Evolutionary conservation across 2,888 invertebrate species (phyloP).

Genomic region (Hydraecia micacea): DNA sequence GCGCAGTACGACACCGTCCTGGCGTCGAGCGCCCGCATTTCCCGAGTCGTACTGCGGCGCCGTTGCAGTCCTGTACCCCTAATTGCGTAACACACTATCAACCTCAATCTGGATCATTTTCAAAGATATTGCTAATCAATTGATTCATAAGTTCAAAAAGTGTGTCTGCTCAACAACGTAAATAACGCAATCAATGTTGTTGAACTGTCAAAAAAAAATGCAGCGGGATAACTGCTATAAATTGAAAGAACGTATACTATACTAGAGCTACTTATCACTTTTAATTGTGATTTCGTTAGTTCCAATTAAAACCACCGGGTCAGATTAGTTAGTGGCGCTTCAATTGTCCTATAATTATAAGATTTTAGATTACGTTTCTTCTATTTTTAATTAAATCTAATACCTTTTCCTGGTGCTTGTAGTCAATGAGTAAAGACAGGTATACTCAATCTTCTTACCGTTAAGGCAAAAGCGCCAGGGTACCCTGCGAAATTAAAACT

Average conservation of each 20-base stretch:
- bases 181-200: too few species aligned
- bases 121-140: too few species aligned
- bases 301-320: not conserved
- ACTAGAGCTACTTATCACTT: not conserved
- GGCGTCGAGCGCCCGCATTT: not conserved
- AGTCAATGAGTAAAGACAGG: slow-evolving; percentile 18
- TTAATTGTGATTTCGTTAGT: not conserved
- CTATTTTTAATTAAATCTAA: slow-evolving; percentile 12
- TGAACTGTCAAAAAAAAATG: too few species aligned
- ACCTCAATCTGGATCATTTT: too few species aligned
- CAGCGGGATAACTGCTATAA: too few species aligned
- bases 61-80: not conserved
- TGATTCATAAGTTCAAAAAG: too few species aligned
- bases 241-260: not conserved
- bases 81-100: too few species aligned
- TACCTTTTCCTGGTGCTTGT: slow-evolving; percentile 36
- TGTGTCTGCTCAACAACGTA: too few species aligned
- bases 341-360: not conserved
- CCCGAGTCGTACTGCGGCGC: not conserved
- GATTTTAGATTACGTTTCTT: slow-evolving; percentile 9
- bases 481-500: not conserved
- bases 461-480: too few species aligned
- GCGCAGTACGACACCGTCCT: not conserved
- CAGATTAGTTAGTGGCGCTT: not conserved
- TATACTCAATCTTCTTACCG: slow-evolving; percentile 30